Conservation (phyloP, 2,888 invertebrate genomes). For the Diarsia mendica region DNA sequence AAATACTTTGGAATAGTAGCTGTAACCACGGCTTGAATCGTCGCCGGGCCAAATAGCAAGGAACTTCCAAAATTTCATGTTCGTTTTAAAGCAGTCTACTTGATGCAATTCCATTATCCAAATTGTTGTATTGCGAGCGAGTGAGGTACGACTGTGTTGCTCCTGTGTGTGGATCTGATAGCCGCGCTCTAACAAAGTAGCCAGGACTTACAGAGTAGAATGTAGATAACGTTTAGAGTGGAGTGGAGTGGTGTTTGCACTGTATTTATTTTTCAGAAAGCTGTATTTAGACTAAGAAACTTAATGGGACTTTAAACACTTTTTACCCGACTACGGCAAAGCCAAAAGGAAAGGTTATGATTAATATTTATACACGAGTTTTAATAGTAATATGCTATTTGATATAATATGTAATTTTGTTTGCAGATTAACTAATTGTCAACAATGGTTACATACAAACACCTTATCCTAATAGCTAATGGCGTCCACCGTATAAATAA, state of each 20-base stretch:
- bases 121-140: constrained; percentile 38
- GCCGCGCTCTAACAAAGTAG: constrained; percentile 28
- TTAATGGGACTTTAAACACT: neutral
- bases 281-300: neutral
- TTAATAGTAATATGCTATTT: neutral
- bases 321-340: too few species aligned
- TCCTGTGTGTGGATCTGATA: constrained; percentile 43
- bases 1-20: constrained; percentile 69
- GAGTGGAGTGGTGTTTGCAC: constrained; percentile 32
- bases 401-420: neutral
- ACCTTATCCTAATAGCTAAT: neutral
- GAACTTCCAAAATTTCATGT: constrained; percentile 75
- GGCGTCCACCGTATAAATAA: too few species aligned
- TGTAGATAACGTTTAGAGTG: constrained; percentile 27
- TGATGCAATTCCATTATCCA: constrained; percentile 66
- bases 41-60: constrained; percentile 73
- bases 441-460: neutral
- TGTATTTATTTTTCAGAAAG: neutral
- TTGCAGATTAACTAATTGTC: neutral
- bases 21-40: constrained; percentile 61
- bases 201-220: constrained; percentile 8
- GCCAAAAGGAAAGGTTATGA: too few species aligned
- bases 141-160: constrained; percentile 25
- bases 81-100: constrained; percentile 76
- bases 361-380: too few species aligned